Percentiles rank a stretch among this genome's conserved stretches.
phyloP scores from a whole-genome alignment of 1,140 invertebrate species.

The Diabrotica undecimpunctata region DNA sequence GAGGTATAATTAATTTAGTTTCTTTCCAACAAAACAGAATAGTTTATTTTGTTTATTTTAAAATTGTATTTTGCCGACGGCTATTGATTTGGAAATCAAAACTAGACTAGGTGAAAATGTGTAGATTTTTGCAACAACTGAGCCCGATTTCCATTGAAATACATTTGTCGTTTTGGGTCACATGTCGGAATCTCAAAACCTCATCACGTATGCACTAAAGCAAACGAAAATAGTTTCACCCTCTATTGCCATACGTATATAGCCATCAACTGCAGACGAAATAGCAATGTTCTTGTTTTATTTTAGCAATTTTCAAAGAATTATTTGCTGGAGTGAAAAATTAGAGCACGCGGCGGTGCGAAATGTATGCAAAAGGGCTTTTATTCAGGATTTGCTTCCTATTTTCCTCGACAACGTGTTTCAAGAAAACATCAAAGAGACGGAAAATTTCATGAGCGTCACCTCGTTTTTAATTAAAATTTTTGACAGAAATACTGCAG shows the following conservation, averaged over 20 bases:
- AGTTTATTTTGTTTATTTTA: no score
- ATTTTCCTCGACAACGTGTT: slow-evolving; percentile 12
- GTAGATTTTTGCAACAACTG: no score
- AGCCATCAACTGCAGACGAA: slow-evolving; percentile 1
- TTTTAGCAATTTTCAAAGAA: slow-evolving; percentile 16
- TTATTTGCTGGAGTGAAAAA: slow-evolving; percentile 17
- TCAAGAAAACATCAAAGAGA: slow-evolving; percentile 10
- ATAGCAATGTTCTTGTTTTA: slow-evolving; percentile 12
- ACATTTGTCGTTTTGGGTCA: no score
- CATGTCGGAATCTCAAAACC: no score
- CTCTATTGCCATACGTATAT: not conserved
- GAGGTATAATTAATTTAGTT: no score
- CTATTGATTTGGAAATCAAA: no score
- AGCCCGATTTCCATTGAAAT: no score
- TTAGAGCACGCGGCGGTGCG: slow-evolving; percentile 9
- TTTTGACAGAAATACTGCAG: slow-evolving; percentile 3
- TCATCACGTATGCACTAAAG: no score
- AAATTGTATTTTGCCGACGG: no score
- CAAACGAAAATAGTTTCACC: no score
- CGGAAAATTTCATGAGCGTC: not conserved
- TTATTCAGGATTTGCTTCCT: slow-evolving; percentile 12
- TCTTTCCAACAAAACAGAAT: no score
- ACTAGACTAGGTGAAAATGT: no score
- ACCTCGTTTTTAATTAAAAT: slow-evolving; percentile 6
- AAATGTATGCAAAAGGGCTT: slow-evolving; percentile 7